Evolutionary conservation across 1,140 invertebrate genomes (phyloP).

Genomic region (Apis mellifera): Amel_HAv3.1 CM009931.2:22666501-22667000

Average conservation of each 20-base stretch:
- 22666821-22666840: constrained; percentile 23
- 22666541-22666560: not conserved
- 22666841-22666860: constrained; percentile 9
- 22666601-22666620: not conserved
- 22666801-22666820: constrained; percentile 42
- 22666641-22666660: not conserved
- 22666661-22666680: not conserved
- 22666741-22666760: not conserved
- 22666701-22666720: not conserved
- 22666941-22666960: constrained; percentile 43
- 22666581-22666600: not conserved
- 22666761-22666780: constrained; percentile 21
- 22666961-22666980: constrained; percentile 20
- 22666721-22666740: too few species aligned
- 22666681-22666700: not conserved
- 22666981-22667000: not conserved
- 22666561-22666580: not conserved
- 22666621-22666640: not conserved
- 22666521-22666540: not conserved
- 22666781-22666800: constrained; percentile 49
- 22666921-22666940: constrained; percentile 6
- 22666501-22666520: not conserved
- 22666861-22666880: constrained; percentile 38
- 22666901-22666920: constrained; percentile 32
- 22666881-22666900: not conserved